A percentile compares a stretch with the other conserved stretches of the same genome.
Evolutionary conservation across 2,797 vertebrate genomes (phyloP).

Genomic region (Stomatorhinus walkeri): DNA sequence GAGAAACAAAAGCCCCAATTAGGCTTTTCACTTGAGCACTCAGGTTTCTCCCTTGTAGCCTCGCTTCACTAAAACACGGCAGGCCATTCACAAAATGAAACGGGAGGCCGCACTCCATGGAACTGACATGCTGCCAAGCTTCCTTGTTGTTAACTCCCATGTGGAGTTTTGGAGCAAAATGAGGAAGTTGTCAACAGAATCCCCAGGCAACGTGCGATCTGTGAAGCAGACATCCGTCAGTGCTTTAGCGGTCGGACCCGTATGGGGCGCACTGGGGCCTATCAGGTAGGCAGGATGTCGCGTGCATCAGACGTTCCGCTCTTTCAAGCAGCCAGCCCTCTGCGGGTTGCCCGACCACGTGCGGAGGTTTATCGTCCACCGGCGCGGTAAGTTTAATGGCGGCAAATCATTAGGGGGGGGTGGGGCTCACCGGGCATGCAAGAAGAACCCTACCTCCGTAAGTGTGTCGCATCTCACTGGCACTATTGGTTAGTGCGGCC

Average conservation of each 20-base stretch:
- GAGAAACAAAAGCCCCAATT: not conserved
- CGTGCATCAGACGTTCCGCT: not conserved
- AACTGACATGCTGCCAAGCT: not conserved
- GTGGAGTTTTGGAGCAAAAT: slow-evolving; percentile 2
- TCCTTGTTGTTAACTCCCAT: not conserved
- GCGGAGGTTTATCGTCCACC: not conserved
- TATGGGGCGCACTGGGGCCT: not conserved
- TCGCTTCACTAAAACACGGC: not conserved
- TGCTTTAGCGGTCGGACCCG: not conserved
- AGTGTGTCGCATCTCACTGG: slow-evolving; percentile 33
- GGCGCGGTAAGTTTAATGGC: not conserved
- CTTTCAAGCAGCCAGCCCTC: not conserved
- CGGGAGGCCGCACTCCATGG: not conserved
- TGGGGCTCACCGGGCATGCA: not conserved
- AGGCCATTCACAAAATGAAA: not conserved
- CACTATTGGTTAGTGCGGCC: slow-evolving; percentile 22
- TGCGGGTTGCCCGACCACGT: not conserved
- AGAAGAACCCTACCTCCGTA: not conserved
- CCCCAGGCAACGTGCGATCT: not conserved
- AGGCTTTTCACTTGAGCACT: not conserved
- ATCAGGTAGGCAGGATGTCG: not conserved
- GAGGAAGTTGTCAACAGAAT: slow-evolving; percentile 8
- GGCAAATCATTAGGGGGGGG: not conserved
- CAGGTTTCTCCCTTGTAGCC: not conserved
- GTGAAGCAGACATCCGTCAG: slow-evolving; percentile 7